phyloP scores from a whole-genome alignment of 2,888 invertebrate genomes.

The Neelides folsomi region DNA sequence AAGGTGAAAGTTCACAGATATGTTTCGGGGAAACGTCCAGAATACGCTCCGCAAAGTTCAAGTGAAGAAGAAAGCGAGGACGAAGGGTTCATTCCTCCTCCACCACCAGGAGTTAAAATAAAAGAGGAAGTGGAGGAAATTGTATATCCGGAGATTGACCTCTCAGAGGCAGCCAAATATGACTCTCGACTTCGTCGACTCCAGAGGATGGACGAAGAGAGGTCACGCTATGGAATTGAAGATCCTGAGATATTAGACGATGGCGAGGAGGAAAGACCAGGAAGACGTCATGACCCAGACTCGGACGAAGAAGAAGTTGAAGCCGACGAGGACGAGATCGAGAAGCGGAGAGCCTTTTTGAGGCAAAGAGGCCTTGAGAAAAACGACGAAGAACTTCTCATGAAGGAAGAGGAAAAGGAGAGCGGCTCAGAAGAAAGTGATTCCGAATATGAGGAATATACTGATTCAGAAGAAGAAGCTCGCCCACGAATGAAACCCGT shows the following conservation, averaged over 20 bases:
- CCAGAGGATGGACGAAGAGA: slow-evolving; percentile 37
- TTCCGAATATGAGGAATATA: slow-evolving; percentile 72
- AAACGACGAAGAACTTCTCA: slow-evolving; percentile 52
- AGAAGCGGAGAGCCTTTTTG: slow-evolving; percentile 57
- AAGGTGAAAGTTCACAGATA: slow-evolving; percentile 98
- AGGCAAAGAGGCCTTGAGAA: slow-evolving; percentile 51
- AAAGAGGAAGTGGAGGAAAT: slow-evolving; percentile 33
- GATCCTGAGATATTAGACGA: slow-evolving; percentile 52
- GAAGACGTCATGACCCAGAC: slow-evolving; percentile 36
- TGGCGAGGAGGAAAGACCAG: slow-evolving; percentile 39
- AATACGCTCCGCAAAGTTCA: slow-evolving; percentile 75
- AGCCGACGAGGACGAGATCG: slow-evolving; percentile 71
- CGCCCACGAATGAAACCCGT: slow-evolving; percentile 87
- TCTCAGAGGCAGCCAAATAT: slow-evolving; percentile 46
- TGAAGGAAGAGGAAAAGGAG: slow-evolving; percentile 56
- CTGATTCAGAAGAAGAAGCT: slow-evolving; percentile 70
- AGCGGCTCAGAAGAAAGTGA: slow-evolving; percentile 39
- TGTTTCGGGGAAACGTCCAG: slow-evolving; percentile 93
- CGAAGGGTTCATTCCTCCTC: slow-evolving; percentile 57
- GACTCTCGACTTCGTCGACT: slow-evolving; percentile 70
- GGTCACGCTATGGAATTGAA: slow-evolving; percentile 26
- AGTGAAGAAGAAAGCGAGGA: slow-evolving; percentile 80
- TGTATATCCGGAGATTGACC: slow-evolving; percentile 15
- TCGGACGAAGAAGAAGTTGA: slow-evolving; percentile 57
- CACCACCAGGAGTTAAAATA: slow-evolving; percentile 17